Base-by-base conservation (phyloP, 2,888 invertebrate species). In the Trichogramma evanescens region DNA sequence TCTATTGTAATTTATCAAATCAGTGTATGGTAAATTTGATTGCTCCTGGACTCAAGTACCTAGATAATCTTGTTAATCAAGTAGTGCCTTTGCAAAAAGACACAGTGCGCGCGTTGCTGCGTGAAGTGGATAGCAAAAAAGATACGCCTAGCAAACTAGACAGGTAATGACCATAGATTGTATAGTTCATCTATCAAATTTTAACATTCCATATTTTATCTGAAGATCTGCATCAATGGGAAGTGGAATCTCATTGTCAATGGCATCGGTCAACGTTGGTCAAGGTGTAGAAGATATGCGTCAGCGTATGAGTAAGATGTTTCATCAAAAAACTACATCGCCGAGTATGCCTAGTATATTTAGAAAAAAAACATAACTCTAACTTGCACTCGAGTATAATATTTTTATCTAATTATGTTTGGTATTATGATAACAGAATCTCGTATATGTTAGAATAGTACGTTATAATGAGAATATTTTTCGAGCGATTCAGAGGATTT, bases 251-350 rank as follows among this genome's bases (percentile, higher is more conserved):
- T 77, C 77, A 1, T 63, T 79, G 7, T 75, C 78, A 9, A 71
- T 76, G 65, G 76, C 78, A 3, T 74, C 78, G 0, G 76, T 75
- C 7, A 77, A 76, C 55, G 76, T 76, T 13, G 82, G 81, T 41
- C 82, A 82, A 67, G 81, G 82, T 6, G 82, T 84, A 48, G 84
- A 84, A 70, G 85, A 85, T 58, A 82, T 85, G 79, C 80, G 81
- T 52, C 82, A 83, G 66, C 79, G 82, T 68, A 80, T 85, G 69
- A 82, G 82, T 62, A 85, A 84, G 69, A 84, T 85, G 65, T 85
- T 85, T 64, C 79, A 79, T 54, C 76, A 79, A 44, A 79, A 79
- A 56, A 65, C 73, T 6, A 72, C 65, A 58, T 72, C 77, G 3
- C 70, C 77, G 1, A 66, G 72, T 53, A 71, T 75, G 68, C 66